phyloP scores from a whole-genome alignment of 2,113 vertebrate species.

The Paradoxurus hermaphroditus region DNA sequence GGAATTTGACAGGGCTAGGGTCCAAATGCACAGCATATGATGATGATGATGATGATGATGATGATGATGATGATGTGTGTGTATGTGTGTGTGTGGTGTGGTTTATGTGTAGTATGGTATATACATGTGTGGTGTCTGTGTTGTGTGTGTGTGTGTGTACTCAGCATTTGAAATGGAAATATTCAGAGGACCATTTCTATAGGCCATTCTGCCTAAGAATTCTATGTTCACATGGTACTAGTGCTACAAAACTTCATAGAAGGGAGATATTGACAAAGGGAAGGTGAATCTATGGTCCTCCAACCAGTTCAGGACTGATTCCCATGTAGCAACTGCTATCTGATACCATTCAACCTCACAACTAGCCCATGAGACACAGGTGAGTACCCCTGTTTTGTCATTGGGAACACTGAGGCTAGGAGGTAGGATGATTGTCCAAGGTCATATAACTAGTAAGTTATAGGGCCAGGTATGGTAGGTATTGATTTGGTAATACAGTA shows the following conservation, averaged over 20 bases:
- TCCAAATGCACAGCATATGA: neutral
- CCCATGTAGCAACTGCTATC: neutral
- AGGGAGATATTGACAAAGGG: neutral
- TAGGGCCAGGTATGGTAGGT: neutral
- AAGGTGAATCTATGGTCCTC: neutral
- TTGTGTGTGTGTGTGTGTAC: neutral
- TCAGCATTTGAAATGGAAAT: neutral
- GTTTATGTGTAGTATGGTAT: neutral
- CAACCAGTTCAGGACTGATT: neutral
- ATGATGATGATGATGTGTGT: no score
- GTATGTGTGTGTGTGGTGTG: neutral
- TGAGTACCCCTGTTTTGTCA: neutral
- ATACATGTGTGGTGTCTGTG: neutral
- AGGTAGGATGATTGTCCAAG: neutral
- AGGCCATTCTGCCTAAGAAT: neutral
- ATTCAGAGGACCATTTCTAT: neutral
- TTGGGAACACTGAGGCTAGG: neutral
- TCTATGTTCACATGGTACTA: neutral
- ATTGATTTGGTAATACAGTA: neutral
- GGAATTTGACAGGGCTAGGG: constrained; percentile 17
- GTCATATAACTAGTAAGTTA: neutral
- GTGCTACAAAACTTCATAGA: neutral
- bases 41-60: no score
- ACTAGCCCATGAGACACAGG: neutral
- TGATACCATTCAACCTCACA: neutral